These are phyloP conservation scores for Lineus longissimus DNA, from an alignment of 1,140 invertebrate species.

Conservation along the genomic window DNA sequence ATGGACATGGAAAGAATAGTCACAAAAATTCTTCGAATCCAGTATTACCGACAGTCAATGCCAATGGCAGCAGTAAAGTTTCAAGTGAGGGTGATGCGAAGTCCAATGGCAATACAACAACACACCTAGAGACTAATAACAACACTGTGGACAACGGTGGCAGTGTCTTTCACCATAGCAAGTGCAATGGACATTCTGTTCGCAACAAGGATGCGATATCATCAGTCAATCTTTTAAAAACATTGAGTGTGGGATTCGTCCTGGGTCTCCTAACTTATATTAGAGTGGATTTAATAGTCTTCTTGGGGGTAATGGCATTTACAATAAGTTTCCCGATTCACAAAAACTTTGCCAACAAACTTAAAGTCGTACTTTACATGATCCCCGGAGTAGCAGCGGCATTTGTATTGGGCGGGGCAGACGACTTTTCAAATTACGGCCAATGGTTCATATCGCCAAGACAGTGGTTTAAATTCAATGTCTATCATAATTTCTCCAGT, in stretches of 20 bases:
- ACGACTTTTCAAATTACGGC: constrained; percentile 33
- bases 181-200: too few relatives aligned
- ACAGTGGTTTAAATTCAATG: constrained; percentile 43
- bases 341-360: background rate
- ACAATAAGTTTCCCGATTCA: constrained; percentile 6
- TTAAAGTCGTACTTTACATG: background rate
- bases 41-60: too few relatives aligned
- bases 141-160: too few relatives aligned
- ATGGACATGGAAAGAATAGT: too few relatives aligned
- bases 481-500: constrained; percentile 23
- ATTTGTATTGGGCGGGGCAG: constrained; percentile 22
- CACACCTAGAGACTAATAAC: too few relatives aligned
- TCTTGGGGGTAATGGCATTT: constrained; percentile 13
- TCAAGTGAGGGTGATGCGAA: background rate
- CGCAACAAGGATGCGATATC: too few relatives aligned
- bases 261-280: constrained; percentile 32
- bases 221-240: background rate
- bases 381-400: constrained; percentile 16
- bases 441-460: constrained; percentile 29
- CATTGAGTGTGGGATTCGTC: constrained; percentile 22
- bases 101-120: too few relatives aligned
- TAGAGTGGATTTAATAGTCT: constrained; percentile 28
- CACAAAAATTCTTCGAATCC: too few relatives aligned
- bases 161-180: too few relatives aligned
- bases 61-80: background rate